These are phyloP conservation scores for Erynnis tages DNA, from an alignment of 2,888 invertebrate genomes.

Conservation along the genomic window DNA sequence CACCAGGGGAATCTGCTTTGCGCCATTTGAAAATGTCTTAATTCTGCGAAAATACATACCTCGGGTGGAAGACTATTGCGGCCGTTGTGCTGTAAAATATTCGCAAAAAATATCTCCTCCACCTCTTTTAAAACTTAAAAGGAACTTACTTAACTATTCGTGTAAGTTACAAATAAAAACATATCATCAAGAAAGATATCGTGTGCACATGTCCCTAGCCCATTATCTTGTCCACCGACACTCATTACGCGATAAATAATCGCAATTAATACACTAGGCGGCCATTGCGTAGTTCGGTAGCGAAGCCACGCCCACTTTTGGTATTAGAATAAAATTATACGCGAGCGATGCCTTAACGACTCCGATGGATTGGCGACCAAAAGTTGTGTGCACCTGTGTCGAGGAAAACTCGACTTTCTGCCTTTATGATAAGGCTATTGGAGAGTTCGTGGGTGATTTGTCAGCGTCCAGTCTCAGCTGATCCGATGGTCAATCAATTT, in stretches of 20 bases:
- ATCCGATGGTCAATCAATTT: conserved; percentile 5
- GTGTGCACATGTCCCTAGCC: conserved; percentile 18
- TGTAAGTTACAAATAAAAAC: too few relatives aligned
- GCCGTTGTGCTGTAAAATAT: too few relatives aligned
- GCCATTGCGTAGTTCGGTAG: conserved; percentile 66
- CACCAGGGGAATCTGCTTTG: too few relatives aligned
- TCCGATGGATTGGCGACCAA: conserved; percentile 23
- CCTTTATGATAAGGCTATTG: conserved; percentile 4
- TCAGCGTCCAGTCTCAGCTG: conserved; percentile 21
- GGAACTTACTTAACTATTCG: too few relatives aligned
- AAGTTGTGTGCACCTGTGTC: neutral
- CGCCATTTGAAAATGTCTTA: too few relatives aligned
- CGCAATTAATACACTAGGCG: conserved; percentile 56
- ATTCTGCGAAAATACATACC: too few relatives aligned
- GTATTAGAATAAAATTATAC: conserved; percentile 39
- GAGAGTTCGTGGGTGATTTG: conserved; percentile 3
- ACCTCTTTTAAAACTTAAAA: too few relatives aligned
- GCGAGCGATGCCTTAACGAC: conserved; percentile 31
- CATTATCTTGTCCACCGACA: conserved; percentile 36
- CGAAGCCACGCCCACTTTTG: conserved; percentile 56
- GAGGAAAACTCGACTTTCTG: conserved; percentile 23
- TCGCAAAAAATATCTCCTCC: too few relatives aligned
- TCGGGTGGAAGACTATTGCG: too few relatives aligned
- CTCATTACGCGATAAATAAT: conserved; percentile 59
- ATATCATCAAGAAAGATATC: conserved; percentile 4